These are phyloP conservation scores for Corvus cornix DNA, from an alignment of 2,113 vertebrate genomes.

Conservation along the genomic window DNA sequence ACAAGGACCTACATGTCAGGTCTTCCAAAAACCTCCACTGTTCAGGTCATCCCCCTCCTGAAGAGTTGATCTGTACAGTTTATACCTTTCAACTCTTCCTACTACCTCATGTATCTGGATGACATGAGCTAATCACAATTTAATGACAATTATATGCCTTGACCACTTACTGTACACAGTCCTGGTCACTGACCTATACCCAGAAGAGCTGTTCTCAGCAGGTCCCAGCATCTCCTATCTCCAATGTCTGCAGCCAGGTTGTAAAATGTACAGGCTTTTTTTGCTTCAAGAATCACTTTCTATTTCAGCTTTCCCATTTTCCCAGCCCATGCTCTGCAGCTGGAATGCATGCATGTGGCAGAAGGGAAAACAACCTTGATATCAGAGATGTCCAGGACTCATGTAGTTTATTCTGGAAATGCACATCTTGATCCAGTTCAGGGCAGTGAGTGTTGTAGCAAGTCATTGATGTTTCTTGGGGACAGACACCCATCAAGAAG, in stretches of 20 bases:
- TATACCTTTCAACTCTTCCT: neutral
- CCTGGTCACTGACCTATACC: neutral
- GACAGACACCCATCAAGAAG: neutral
- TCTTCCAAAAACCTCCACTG: neutral
- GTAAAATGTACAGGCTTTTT: neutral
- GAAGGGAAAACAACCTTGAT: neutral
- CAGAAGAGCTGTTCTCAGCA: neutral
- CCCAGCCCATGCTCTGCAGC: neutral
- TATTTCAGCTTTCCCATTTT: neutral
- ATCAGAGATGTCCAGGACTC: neutral
- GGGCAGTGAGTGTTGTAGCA: accelerated
- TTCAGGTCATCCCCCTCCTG: neutral
- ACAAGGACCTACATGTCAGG: neutral
- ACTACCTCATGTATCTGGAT: neutral
- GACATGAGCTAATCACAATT: neutral
- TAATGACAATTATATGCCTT: neutral
- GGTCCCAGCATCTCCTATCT: neutral
- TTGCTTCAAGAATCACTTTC: neutral
- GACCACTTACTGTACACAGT: neutral
- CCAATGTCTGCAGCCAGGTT: neutral
- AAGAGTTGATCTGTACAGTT: neutral
- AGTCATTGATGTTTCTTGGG: neutral
- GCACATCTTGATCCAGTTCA: neutral
- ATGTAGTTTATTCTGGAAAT: neutral
- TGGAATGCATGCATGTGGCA: neutral